Base-by-base conservation (phyloP, 64 coral and sea anemone genomes). In the Orbicella faveolata region DNA sequence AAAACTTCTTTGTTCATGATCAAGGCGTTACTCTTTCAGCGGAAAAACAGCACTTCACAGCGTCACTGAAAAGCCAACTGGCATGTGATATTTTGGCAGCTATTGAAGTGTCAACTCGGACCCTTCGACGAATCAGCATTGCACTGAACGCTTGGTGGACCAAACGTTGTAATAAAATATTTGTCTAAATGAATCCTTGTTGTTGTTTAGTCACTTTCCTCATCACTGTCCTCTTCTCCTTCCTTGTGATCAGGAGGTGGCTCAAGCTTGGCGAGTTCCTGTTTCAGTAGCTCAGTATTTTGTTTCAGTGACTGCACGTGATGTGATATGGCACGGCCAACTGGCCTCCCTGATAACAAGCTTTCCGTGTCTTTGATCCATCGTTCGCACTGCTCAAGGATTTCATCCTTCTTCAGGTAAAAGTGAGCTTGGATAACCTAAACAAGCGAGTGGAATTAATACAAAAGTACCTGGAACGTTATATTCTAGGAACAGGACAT, bases 361-460 rank as follows among this genome's bases (percentile, higher is more conserved):
- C 77, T 88, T 88, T 99, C 97, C 3, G 92, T 84, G 69, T 99
- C 94, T 61, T 87, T 84, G 69, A 93, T 99, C 97, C 97, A 99
- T 69, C 63, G 88, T 36, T 99, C 91, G n/a, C 91, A 96, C 79
- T 99, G 97, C 44, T 90, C 66, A 54, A 96, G 63, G 4, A 99
- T 93, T 63, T 99, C 97, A 64, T 99, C 97, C 59, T 91, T 99
- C 79, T 99, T 99, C 78, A 94, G 79, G 75, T 95, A 99, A 74
- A 99, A 99, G 87, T 99, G 97, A 18, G 91, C 87, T 84, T 99
- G 74, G 67, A 99, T 99, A 34, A 99, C 97, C 97, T 99, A 54
- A 39, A 87, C 75, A 51, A 12, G 16, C 21, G 62, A 4, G 57
- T 8, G 61, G 14, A 59, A 55, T 20, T 33, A 65, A 72, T 30